Evolutionary conservation across 2,888 invertebrate species (phyloP).

Genomic region (Brenthis hecate): DNA sequence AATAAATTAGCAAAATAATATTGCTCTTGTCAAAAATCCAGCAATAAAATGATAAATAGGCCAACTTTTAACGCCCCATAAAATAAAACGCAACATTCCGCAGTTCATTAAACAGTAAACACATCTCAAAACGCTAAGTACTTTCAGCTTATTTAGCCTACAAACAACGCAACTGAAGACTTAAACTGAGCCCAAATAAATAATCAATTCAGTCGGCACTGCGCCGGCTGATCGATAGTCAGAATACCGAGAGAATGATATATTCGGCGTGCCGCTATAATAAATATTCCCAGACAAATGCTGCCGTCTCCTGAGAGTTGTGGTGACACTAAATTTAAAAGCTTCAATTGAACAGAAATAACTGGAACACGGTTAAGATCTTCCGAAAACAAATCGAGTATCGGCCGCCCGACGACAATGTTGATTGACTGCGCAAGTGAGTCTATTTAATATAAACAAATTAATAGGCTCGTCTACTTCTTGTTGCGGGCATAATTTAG

Average conservation of each 20-base stretch:
- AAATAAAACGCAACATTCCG: slow-evolving; percentile 51
- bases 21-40: not conserved
- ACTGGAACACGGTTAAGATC: slow-evolving; percentile 81
- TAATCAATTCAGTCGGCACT: slow-evolving; percentile 75
- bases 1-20: not conserved
- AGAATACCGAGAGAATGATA: slow-evolving; percentile 79
- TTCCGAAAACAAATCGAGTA: slow-evolving; percentile 81
- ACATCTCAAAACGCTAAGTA: slow-evolving; percentile 59
- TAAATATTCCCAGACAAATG: slow-evolving; percentile 82
- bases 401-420: slow-evolving; percentile 79
- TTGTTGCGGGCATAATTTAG: slow-evolving; percentile 50
- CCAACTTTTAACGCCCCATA: slow-evolving; percentile 9
- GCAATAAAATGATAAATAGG: slow-evolving; percentile 8
- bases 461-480: slow-evolving; percentile 69
- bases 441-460: slow-evolving; percentile 81
- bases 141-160: slow-evolving; percentile 69
- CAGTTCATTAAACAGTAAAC: slow-evolving; percentile 19
- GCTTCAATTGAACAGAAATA: slow-evolving; percentile 82
- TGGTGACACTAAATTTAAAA: slow-evolving; percentile 82
- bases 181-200: slow-evolving; percentile 78
- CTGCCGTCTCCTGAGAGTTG: slow-evolving; percentile 78
- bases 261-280: slow-evolving; percentile 74
- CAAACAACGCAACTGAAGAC: slow-evolving; percentile 75
- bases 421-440: slow-evolving; percentile 82
- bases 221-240: slow-evolving; percentile 79